Percentiles rank a stretch among this genome's conserved stretches.
phyloP scores from a whole-genome alignment of 1,140 invertebrate genomes.

The Formica exsecta region DNA sequence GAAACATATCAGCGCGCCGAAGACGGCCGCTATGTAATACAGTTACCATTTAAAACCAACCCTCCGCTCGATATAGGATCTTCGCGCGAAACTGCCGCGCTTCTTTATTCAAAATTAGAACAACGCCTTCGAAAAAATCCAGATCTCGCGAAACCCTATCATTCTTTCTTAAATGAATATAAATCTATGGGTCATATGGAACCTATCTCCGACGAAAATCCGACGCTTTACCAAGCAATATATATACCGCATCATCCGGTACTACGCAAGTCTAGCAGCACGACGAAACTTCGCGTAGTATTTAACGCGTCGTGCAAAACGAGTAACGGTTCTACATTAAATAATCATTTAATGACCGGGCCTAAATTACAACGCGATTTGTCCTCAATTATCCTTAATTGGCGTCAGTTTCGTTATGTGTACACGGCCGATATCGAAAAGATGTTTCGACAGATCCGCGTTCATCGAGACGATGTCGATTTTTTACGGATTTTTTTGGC shows the following conservation, averaged over 20 bases:
- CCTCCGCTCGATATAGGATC: neutral
- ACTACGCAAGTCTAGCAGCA: neutral
- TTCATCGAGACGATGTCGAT: too few species aligned
- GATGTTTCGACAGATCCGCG: too few species aligned
- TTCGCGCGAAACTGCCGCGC: too few species aligned
- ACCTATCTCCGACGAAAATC: neutral
- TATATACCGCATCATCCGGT: slow-evolving; percentile 46
- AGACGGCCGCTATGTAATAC: neutral
- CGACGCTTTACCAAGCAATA: neutral
- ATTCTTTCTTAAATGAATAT: neutral
- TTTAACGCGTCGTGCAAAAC: slow-evolving; percentile 24
- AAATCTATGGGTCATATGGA: slow-evolving; percentile 16
- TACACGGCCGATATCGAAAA: too few species aligned
- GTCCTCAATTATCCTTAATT: neutral
- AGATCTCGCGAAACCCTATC: too few species aligned
- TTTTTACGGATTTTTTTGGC: too few species aligned
- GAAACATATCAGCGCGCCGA: neutral
- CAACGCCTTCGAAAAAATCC: neutral
- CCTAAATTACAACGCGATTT: slow-evolving; percentile 28
- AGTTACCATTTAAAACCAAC: neutral
- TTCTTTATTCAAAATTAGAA: neutral
- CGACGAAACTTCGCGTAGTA: slow-evolving; percentile 6
- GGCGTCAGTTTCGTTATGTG: too few species aligned
- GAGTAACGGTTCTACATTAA: neutral
- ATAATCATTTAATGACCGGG: slow-evolving; percentile 17